Conservation (phyloP, 2,113 vertebrate genomes). For the Paradoxurus hermaphroditus region DNA sequence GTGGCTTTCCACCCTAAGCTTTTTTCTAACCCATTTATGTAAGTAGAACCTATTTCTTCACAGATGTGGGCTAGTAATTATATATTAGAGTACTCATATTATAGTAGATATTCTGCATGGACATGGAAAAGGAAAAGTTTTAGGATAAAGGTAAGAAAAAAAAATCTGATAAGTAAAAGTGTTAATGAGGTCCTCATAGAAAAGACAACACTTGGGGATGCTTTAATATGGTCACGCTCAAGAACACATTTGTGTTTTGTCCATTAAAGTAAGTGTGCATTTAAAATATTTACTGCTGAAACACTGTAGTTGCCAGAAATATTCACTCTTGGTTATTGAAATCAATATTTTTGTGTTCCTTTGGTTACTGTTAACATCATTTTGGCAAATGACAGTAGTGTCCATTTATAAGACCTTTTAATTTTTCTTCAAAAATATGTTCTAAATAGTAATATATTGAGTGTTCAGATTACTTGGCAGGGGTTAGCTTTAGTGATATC, state of each 20-base stretch:
- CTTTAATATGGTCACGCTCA: neutral
- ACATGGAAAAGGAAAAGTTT: neutral
- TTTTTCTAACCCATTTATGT: too few relatives aligned
- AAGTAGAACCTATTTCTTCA: too few relatives aligned
- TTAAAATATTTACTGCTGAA: neutral
- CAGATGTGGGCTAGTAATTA: neutral
- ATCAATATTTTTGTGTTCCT: neutral
- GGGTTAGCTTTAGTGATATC: neutral
- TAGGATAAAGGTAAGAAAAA: neutral
- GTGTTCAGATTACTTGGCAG: neutral
- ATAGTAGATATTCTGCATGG: neutral
- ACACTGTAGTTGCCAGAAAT: neutral
- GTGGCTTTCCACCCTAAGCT: too few relatives aligned
- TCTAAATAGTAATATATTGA: neutral
- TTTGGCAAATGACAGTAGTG: neutral
- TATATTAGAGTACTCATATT: neutral
- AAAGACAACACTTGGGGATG: neutral
- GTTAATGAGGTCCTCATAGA: neutral
- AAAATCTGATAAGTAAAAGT: neutral
- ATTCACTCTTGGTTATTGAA: neutral
- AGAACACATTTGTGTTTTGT: neutral
- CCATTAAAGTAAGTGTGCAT: neutral
- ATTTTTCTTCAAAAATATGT: constrained; percentile 3
- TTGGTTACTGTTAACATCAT: neutral
- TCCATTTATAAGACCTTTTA: neutral